Evolutionary conservation across 1,140 invertebrate genomes (phyloP).

Genomic region (Holcopasites calliopsidis): DNA sequence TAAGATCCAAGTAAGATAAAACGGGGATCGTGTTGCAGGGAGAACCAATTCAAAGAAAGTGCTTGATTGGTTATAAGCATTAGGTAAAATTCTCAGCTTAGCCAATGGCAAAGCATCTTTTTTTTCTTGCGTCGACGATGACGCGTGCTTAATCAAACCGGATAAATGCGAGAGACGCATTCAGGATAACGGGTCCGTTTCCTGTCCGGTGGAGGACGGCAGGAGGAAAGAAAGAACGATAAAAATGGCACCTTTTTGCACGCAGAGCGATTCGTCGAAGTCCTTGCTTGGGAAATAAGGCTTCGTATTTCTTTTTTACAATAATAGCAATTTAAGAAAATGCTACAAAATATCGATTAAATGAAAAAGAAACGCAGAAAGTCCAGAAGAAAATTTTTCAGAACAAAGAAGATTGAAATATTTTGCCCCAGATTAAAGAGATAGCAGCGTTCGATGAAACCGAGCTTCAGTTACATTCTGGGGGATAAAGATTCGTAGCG

Average conservation of each 20-base stretch:
- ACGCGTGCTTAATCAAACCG: conserved; percentile 52
- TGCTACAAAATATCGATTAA: too few relatives aligned
- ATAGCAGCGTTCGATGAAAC: not conserved
- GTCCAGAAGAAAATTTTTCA: not conserved
- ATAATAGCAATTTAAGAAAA: too few relatives aligned
- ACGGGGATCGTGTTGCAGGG: not conserved
- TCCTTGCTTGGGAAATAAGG: too few relatives aligned
- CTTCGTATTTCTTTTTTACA: too few relatives aligned
- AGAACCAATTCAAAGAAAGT: conserved; percentile 10
- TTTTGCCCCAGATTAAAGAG: not conserved
- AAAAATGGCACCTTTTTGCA: not conserved
- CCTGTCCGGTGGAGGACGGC: not conserved
- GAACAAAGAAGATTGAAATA: not conserved
- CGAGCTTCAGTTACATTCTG: not conserved
- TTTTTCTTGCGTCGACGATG: conserved; percentile 28
- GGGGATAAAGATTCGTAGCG: not conserved
- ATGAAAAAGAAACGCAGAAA: not conserved
- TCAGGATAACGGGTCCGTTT: conserved; percentile 52
- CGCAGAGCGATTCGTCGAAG: not conserved
- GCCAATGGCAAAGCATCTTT: conserved; percentile 50
- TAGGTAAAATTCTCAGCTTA: too few relatives aligned
- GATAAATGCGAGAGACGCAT: conserved; percentile 35
- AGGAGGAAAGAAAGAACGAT: not conserved
- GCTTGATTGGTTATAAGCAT: conserved; percentile 14
- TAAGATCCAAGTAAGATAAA: not conserved